phyloP scores from a whole-genome alignment of 2,888 invertebrate genomes.

The Pristionchus fissidentatus region DNA sequence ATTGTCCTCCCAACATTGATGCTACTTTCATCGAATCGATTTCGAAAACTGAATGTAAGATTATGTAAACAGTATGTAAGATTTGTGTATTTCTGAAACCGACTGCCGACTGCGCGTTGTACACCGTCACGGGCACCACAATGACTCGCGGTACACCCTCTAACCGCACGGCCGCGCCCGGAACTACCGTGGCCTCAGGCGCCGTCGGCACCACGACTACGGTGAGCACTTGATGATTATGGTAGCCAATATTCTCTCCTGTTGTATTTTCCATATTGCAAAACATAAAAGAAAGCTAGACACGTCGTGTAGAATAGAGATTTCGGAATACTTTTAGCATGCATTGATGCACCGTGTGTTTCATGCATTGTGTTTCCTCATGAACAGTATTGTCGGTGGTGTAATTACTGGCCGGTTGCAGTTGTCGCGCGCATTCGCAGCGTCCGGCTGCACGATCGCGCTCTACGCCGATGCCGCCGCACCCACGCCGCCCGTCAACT shows the following conservation, averaged over 20 bases:
- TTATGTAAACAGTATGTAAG: no score
- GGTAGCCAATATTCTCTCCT: no score
- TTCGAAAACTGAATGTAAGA: no score
- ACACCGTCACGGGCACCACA: not conserved
- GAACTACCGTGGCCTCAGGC: not conserved
- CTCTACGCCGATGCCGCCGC: not conserved
- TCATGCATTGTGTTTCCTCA: no score
- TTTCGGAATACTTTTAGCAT: no score
- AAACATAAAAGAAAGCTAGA: no score
- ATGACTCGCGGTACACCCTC: not conserved
- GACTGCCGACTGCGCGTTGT: constrained; percentile 23
- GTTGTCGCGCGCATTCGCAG: constrained; percentile 2
- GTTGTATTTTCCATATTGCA: no score
- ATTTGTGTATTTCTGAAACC: not conserved
- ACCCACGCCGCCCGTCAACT: not conserved
- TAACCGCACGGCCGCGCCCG: not conserved
- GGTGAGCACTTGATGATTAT: no score
- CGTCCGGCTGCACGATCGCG: constrained; percentile 1
- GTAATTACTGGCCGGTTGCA: not conserved
- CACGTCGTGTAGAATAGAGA: no score
- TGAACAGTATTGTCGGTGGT: not conserved
- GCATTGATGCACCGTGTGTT: no score
- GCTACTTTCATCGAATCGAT: no score
- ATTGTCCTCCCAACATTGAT: no score
- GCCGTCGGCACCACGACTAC: not conserved